phyloP scores from a whole-genome alignment of 1,140 invertebrate species.

The Thaumatotibia leucotreta region DNA sequence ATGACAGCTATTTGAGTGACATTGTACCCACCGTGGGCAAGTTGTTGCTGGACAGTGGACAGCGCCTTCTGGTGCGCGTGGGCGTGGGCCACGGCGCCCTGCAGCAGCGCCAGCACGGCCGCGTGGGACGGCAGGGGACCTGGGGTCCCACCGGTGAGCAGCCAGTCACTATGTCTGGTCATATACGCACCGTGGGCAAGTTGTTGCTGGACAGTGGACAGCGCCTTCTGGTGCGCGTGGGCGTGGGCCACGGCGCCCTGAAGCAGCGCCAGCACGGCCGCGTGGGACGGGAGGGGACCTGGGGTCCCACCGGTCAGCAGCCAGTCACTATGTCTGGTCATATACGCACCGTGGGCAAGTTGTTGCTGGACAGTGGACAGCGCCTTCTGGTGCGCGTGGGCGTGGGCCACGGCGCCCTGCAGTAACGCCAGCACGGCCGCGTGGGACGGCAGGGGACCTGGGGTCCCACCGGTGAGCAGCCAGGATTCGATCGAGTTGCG shows the following conservation, averaged over 20 bases:
- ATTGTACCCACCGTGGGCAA: too few species aligned
- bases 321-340: slow-evolving; percentile 24
- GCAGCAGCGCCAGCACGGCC: slow-evolving; percentile 21
- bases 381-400: slow-evolving; percentile 38
- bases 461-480: slow-evolving; percentile 20
- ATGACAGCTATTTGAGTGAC: too few species aligned
- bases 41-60: too few species aligned
- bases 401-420: slow-evolving; percentile 14
- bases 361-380: slow-evolving; percentile 43
- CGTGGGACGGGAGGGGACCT: slow-evolving; percentile 32
- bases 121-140: slow-evolving; percentile 34
- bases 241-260: background rate
- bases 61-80: too few species aligned
- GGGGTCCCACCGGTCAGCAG: too few species aligned
- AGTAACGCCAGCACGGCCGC: slow-evolving; percentile 22
- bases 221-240: too few species aligned
- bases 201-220: too few species aligned
- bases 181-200: background rate
- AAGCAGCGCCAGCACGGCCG: slow-evolving; percentile 25
- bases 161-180: slow-evolving; percentile 19
- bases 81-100: background rate
- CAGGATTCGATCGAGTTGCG: slow-evolving; percentile 77
- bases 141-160: too few species aligned
- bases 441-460: slow-evolving; percentile 65
- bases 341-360: slow-evolving; percentile 46